A percentile compares a stretch with the other conserved stretches of the same genome.
Conservation (phyloP, 2,888 invertebrate species). For the Sturmia bella region DNA sequence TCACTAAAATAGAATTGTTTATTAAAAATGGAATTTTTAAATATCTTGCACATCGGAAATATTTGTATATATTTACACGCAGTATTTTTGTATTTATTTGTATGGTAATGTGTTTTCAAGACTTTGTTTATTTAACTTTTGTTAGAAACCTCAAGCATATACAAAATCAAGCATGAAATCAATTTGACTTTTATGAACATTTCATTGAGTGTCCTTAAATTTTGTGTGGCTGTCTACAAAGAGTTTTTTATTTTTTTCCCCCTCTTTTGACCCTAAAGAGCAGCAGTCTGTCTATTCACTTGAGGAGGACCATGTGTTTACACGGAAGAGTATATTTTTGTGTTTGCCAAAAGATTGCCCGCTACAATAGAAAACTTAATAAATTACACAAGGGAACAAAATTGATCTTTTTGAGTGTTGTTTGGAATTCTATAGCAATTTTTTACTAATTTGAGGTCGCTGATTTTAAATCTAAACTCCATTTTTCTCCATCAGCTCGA, state of each 20-base stretch:
- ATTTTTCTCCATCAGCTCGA: too few relatives aligned
- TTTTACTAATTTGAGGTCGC: too few relatives aligned
- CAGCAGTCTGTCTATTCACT: neutral
- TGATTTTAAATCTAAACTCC: too few relatives aligned
- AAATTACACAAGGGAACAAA: too few relatives aligned
- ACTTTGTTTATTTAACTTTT: slow-evolving; percentile 36
- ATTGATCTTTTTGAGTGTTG: too few relatives aligned
- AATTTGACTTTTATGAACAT: slow-evolving; percentile 18
- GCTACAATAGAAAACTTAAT: too few relatives aligned
- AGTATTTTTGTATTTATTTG: neutral
- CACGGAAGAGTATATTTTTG: too few relatives aligned
- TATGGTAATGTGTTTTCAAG: neutral
- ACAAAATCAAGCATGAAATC: slow-evolving; percentile 14
- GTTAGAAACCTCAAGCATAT: slow-evolving; percentile 27
- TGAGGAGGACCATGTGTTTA: too few relatives aligned
- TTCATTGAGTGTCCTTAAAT: slow-evolving; percentile 25
- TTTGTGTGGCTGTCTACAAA: slow-evolving; percentile 1
- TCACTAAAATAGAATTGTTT: slow-evolving; percentile 28
- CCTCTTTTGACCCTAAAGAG: slow-evolving; percentile 20
- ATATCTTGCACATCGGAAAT: slow-evolving; percentile 22
- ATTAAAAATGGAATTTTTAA: slow-evolving; percentile 1
- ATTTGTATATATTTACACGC: slow-evolving; percentile 27
- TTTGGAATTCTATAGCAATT: too few relatives aligned
- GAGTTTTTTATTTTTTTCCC: neutral
- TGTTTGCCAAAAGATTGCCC: neutral